Evolutionary conservation across 2,113 vertebrate genomes (phyloP).

Genomic region (Brachyhypopomus gauderio): DNA sequence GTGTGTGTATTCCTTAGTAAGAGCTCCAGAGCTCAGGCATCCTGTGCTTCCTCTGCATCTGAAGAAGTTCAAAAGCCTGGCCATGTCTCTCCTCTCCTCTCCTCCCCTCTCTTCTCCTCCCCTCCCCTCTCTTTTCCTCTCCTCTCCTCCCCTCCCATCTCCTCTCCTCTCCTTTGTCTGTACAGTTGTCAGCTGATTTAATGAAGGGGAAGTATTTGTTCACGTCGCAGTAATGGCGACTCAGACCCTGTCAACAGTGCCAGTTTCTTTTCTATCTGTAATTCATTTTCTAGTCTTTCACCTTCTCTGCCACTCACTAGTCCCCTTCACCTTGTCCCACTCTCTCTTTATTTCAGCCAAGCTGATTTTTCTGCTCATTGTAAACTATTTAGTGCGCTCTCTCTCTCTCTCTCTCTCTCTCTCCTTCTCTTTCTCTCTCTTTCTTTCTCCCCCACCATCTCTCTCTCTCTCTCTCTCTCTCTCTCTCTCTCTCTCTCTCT

Average conservation of each 20-base stretch:
- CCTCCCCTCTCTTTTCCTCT: neutral
- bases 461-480: neutral
- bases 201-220: conserved; percentile 6
- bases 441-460: too few relatives aligned
- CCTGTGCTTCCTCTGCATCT: too few relatives aligned
- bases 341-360: conserved; percentile 3
- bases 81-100: neutral
- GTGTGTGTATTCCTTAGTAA: too few relatives aligned
- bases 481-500: conserved; percentile 7
- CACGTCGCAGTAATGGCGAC: conserved; percentile 6
- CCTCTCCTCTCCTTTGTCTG: neutral
- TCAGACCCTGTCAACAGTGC: conserved; percentile 7
- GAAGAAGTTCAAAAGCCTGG: too few relatives aligned
- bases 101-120: neutral
- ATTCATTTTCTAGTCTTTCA: neutral
- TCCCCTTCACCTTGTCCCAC: conserved; percentile 16
- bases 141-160: neutral
- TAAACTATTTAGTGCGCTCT: neutral
- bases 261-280: conserved; percentile 7
- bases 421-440: too few relatives aligned
- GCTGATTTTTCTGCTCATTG: conserved; percentile 27
- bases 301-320: too few relatives aligned
- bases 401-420: neutral
- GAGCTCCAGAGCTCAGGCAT: too few relatives aligned
- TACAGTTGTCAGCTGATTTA: conserved; percentile 14